phyloP scores from a whole-genome alignment of 1,140 invertebrate genomes.

The Ostrea denselamellosa region DNA sequence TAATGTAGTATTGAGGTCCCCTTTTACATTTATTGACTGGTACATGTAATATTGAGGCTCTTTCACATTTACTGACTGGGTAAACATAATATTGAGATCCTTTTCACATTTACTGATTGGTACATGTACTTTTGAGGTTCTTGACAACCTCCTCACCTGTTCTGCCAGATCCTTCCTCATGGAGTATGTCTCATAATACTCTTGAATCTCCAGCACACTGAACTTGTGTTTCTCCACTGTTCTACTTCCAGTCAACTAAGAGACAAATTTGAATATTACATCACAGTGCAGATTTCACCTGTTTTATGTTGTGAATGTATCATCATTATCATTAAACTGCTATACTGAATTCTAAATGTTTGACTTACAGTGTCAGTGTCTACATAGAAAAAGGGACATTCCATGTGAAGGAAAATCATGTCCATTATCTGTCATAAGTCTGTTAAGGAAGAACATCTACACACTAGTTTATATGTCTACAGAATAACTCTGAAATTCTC shows the following conservation, averaged over 20 bases:
- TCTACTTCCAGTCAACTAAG: slow-evolving; percentile 81
- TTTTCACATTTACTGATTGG: too few species aligned
- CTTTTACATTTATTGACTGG: too few species aligned
- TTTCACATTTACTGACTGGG: too few species aligned
- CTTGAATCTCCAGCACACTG: slow-evolving; percentile 94
- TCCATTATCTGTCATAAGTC: slow-evolving; percentile 81
- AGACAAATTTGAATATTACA: neutral
- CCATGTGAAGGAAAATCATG: slow-evolving; percentile 78
- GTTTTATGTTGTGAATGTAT: too few species aligned
- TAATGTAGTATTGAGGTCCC: too few species aligned
- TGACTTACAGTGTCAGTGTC: slow-evolving; percentile 82
- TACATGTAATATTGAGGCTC: too few species aligned
- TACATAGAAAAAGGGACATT: slow-evolving; percentile 79
- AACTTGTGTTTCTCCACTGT: slow-evolving; percentile 89
- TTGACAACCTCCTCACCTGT: slow-evolving; percentile 83
- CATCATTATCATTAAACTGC: too few species aligned
- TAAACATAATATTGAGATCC: too few species aligned
- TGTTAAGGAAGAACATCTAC: slow-evolving; percentile 60
- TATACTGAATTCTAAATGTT: neutral
- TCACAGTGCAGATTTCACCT: neutral
- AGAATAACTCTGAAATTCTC: too few species aligned
- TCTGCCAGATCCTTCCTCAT: slow-evolving; percentile 93
- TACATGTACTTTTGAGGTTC: too few species aligned
- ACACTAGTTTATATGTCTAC: too few species aligned
- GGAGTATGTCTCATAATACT: slow-evolving; percentile 96